Evolutionary conservation across 2,888 invertebrate species (phyloP).

Genomic region (Sinhomidia bicolor): DNA sequence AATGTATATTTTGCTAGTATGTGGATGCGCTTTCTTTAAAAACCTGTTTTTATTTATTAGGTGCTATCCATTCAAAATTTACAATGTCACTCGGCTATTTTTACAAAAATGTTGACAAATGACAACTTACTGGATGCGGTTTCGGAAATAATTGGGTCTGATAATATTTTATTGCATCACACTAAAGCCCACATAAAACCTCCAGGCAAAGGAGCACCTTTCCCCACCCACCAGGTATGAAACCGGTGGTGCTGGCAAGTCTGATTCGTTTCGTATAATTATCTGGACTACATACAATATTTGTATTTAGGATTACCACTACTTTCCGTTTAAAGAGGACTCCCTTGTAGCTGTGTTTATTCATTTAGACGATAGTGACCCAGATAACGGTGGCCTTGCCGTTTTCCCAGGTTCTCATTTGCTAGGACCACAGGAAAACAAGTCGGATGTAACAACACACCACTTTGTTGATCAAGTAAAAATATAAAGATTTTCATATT

Average conservation of each 20-base stretch:
- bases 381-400: conserved; percentile 85
- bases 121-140: conserved; percentile 84
- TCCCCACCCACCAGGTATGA: conserved; percentile 84
- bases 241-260: too few relatives aligned
- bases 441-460: too few relatives aligned
- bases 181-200: conserved; percentile 86
- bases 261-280: too few relatives aligned
- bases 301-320: conserved; percentile 84
- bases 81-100: conserved; percentile 84
- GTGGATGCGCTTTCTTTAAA: too few relatives aligned
- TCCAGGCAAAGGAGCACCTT: conserved; percentile 85
- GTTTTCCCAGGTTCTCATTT: conserved; percentile 85
- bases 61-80: conserved; percentile 85
- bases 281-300: too few relatives aligned
- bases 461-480: too few relatives aligned
- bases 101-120: conserved; percentile 83
- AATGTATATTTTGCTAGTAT: too few relatives aligned
- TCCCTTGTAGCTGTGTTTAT: conserved; percentile 85
- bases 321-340: conserved; percentile 85
- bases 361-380: conserved; percentile 84
- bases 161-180: conserved; percentile 85
- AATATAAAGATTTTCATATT: too few relatives aligned
- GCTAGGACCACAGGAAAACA: conserved; percentile 84
- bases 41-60: too few relatives aligned
- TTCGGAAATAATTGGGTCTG: conserved; percentile 84